Conservation (phyloP, 1,140 invertebrate genomes). For the Metopolophium dirhodum region DNA sequence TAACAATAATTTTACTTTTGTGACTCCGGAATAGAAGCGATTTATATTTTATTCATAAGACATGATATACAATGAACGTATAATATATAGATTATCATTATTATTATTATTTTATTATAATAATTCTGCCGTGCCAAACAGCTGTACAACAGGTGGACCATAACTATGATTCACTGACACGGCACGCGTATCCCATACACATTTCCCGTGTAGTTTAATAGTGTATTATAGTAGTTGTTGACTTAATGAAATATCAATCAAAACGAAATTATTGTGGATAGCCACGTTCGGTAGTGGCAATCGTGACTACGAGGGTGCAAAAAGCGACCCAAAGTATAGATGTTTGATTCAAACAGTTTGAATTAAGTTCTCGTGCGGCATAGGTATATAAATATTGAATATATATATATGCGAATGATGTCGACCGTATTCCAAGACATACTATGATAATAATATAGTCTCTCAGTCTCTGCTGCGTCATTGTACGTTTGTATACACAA, state of each 20-base stretch:
- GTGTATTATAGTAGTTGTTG: background rate
- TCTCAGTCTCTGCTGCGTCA: background rate
- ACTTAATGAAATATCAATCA: slow-evolving; percentile 21
- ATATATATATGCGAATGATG: background rate
- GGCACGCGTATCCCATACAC: background rate
- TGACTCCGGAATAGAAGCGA: background rate
- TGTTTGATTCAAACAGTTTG: background rate
- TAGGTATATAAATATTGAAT: background rate
- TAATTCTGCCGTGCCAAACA: background rate
- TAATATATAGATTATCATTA: background rate
- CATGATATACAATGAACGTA: background rate
- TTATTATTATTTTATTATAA: slow-evolving; percentile 3
- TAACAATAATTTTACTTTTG: background rate
- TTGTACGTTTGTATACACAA: background rate
- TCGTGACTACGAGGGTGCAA: background rate
- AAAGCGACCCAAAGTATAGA: background rate
- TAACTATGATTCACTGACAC: background rate
- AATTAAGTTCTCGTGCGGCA: background rate
- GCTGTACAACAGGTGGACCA: background rate
- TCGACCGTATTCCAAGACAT: background rate
- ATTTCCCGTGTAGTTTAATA: background rate
- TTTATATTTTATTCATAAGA: slow-evolving; percentile 31
- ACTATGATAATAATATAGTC: background rate
- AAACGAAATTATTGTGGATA: background rate
- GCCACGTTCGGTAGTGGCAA: background rate